Percentiles rank a stretch among this genome's conserved stretches.
Conservation (phyloP, 2,888 invertebrate genomes). For the Clistopyga incitator region DNA sequence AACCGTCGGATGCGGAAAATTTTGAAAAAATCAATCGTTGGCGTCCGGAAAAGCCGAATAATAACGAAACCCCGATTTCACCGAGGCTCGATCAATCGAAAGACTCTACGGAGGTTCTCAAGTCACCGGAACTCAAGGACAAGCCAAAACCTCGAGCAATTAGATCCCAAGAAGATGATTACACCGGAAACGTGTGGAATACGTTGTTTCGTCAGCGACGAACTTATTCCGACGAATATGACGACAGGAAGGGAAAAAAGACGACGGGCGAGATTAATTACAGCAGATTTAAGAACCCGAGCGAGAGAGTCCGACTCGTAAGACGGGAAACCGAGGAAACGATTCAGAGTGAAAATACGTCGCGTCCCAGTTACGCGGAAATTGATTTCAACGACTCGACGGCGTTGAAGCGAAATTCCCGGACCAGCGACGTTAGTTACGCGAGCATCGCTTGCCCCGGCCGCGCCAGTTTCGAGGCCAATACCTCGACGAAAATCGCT, state of each 20-base stretch:
- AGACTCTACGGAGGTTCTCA: slow-evolving; percentile 5
- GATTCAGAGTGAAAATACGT: slow-evolving; percentile 34
- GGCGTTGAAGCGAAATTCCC: slow-evolving; percentile 63
- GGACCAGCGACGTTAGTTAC: slow-evolving; percentile 69
- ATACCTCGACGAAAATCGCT: slow-evolving; percentile 60
- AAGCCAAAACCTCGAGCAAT: slow-evolving; percentile 68
- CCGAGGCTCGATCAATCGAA: neutral
- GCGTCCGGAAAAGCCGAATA: neutral
- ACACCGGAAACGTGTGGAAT: slow-evolving; percentile 31
- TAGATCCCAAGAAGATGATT: slow-evolving; percentile 46
- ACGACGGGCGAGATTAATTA: neutral
- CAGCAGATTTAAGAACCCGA: neutral
- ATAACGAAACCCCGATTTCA: neutral
- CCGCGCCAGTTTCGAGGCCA: slow-evolving; percentile 72
- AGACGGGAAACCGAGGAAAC: slow-evolving; percentile 54
- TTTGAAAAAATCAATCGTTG: neutral
- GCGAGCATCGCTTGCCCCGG: slow-evolving; percentile 62
- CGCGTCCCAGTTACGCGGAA: slow-evolving; percentile 47
- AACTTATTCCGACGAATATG: slow-evolving; percentile 78
- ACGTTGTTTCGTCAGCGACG: slow-evolving; percentile 71
- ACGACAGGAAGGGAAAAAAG: slow-evolving; percentile 64
- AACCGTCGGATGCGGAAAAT: neutral
- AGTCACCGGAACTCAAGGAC: slow-evolving; percentile 71
- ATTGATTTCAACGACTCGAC: slow-evolving; percentile 23
- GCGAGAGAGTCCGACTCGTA: slow-evolving; percentile 66